phyloP scores from a whole-genome alignment of 2,797 vertebrate genomes.

The Danio kyathit region DNA sequence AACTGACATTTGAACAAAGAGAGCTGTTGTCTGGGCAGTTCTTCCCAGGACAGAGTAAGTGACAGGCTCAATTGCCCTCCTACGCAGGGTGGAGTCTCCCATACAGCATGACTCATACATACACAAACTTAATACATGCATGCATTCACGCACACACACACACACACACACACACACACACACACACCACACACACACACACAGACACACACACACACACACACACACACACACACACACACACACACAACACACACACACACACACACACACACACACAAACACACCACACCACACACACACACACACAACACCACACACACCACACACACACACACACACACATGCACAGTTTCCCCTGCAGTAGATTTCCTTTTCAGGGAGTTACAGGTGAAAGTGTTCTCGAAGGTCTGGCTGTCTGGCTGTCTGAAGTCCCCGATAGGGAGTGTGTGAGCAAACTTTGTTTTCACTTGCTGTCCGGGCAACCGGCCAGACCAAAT shows the following conservation, averaged over 20 bases:
- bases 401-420: conserved; percentile 67
- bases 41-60: conserved; percentile 75
- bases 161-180: no score
- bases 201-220: conserved; percentile 40
- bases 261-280: neutral
- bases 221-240: conserved; percentile 37
- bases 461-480: conserved; percentile 70
- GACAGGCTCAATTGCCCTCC: conserved; percentile 80
- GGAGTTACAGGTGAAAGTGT: conserved; percentile 78
- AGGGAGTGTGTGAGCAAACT: conserved; percentile 62
- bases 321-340: conserved; percentile 34
- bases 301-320: neutral
- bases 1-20: conserved; percentile 85
- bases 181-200: no score
- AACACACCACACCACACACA: no score
- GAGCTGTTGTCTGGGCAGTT: conserved; percentile 78
- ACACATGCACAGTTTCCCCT: conserved; percentile 53
- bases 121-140: conserved; percentile 55
- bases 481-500: conserved; percentile 76
- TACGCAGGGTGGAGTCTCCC: conserved; percentile 83
- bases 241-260: conserved; percentile 39
- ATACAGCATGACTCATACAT: conserved; percentile 75
- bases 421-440: conserved; percentile 62
- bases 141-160: conserved; percentile 18
- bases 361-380: conserved; percentile 57